A percentile compares a stretch with the other conserved stretches of the same genome.
Conservation (phyloP, 2,113 vertebrate species). For the Oreochromis aureus region DNA sequence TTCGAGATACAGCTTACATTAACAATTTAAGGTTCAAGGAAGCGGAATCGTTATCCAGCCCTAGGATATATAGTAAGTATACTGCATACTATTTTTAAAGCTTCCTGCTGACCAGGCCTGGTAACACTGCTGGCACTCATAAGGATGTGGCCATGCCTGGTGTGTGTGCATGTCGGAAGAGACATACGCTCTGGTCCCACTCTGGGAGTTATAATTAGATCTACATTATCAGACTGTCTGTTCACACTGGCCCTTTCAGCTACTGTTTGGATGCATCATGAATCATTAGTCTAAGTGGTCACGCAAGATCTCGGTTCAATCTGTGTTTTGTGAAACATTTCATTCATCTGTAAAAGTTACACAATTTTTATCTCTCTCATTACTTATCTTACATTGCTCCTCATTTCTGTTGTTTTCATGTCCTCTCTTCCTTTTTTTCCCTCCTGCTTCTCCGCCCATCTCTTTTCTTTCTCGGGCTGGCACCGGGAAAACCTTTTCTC, state of each 20-base stretch:
- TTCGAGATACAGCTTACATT: slow-evolving; percentile 2
- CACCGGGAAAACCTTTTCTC: slow-evolving; percentile 12
- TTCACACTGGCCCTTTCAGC: slow-evolving; percentile 24
- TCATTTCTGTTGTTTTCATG: slow-evolving; percentile 1
- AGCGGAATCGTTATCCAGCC: background rate
- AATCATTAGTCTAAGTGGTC: slow-evolving; percentile 33
- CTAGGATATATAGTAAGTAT: background rate
- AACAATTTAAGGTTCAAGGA: slow-evolving; percentile 4
- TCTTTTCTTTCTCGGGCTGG: background rate
- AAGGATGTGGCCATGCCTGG: slow-evolving; percentile 44
- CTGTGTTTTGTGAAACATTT: background rate
- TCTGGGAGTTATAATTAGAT: slow-evolving; percentile 68
- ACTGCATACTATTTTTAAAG: background rate
- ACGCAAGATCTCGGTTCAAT: background rate
- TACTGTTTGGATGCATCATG: slow-evolving; percentile 24
- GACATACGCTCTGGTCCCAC: slow-evolving; percentile 42
- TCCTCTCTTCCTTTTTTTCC: background rate
- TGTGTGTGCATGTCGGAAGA: slow-evolving; percentile 48
- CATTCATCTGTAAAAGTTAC: background rate
- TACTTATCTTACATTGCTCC: background rate
- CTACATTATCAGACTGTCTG: slow-evolving; percentile 53
- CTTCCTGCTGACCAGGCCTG: background rate
- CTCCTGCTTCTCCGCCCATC: background rate
- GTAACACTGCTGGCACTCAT: slow-evolving; percentile 59
- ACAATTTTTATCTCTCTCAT: background rate